phyloP scores from a whole-genome alignment of 2,888 invertebrate genomes.

The Plemyria rubiginata region DNA sequence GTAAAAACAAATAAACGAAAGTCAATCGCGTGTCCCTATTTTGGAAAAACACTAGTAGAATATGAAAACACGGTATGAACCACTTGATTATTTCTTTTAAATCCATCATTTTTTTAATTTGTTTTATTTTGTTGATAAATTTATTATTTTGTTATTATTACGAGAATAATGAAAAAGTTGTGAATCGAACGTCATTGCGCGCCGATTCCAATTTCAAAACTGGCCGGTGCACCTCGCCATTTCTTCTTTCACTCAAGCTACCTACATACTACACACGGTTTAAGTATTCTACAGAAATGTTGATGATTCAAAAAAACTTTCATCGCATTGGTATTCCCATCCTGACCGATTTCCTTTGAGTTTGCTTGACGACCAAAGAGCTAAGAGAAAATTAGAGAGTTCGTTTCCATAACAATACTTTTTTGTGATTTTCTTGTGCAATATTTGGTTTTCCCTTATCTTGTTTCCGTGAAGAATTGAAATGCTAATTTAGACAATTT shows the following conservation, averaged over 20 bases:
- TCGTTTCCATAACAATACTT: constrained; percentile 12
- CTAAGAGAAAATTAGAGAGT: constrained; percentile 39
- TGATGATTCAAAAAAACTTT: constrained; percentile 50
- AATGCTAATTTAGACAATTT: constrained; percentile 9
- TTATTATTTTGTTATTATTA: constrained; percentile 32
- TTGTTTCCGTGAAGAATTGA: neutral
- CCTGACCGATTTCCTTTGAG: constrained; percentile 50
- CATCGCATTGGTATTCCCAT: constrained; percentile 62
- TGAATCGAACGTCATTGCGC: constrained; percentile 56
- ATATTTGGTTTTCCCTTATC: constrained; percentile 11
- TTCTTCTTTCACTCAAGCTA: constrained; percentile 71
- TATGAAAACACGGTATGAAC: constrained; percentile 78
- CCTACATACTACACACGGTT: constrained; percentile 41
- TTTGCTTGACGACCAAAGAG: constrained; percentile 33
- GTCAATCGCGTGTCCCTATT: constrained; percentile 32
- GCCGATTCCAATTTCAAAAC: constrained; percentile 36
- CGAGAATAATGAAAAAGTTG: constrained; percentile 30
- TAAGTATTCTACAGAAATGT: constrained; percentile 19
- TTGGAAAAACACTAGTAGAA: constrained; percentile 53
- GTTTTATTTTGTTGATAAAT: constrained; percentile 17
- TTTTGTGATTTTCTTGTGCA: constrained; percentile 23
- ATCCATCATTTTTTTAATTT: constrained; percentile 65
- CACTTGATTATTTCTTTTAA: constrained; percentile 80
- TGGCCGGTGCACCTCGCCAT: constrained; percentile 51
- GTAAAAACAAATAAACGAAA: constrained; percentile 41